Evolutionary conservation across 2,888 invertebrate species (phyloP), one percentile per base, ranked within the genome.

Genomic region (Acleris sparsana): DNA sequence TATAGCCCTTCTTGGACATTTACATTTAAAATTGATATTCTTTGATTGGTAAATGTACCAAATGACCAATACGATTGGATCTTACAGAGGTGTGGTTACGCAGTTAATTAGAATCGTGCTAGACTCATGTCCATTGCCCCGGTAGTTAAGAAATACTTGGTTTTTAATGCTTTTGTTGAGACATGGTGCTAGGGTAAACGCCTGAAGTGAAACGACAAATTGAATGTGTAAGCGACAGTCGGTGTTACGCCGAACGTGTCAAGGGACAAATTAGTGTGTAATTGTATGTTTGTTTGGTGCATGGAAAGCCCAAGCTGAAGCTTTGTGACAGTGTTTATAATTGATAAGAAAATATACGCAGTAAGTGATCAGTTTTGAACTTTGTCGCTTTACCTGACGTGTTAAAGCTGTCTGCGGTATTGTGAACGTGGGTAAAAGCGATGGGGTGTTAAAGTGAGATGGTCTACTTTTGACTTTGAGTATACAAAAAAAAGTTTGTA

Each of bases 131-230:
- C 25, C 59, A 63, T 63, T 9, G 29, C 22, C 48, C 5, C 9
- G n/a, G 46, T 53, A 48, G 33, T 22, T 56, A 18, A 13, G 52
- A n/a, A 33, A 0, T 17, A 9, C 20, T 22, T 29, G 44, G 44
- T 44, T 63, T 55, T n/a, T 52, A n/a, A 1, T 48, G 17, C 9
- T 48, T 18, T 39, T 51, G 51, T 73, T 76, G 72, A 73, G 71
- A 73, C 80, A 79, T 76, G 82, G 78, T 80, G 80, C 72, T 80
- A 75, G 78, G 80, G 75, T 78, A 68, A 69, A 69, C 71, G 71
- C 74, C 77, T 74, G 69, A 65, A 69, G 70, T 69, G 70, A 62
- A 64, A 68, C 44, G 75, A 74, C 81, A 80, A 80, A 81, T 77
- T 80, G 82, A 80, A 74, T 44, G 22, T 63, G 53, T 48, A 44